Evolutionary conservation across 1,140 invertebrate species (phyloP), one percentile per base, ranked within the genome.

Genomic region (Cydia splendana): DNA sequence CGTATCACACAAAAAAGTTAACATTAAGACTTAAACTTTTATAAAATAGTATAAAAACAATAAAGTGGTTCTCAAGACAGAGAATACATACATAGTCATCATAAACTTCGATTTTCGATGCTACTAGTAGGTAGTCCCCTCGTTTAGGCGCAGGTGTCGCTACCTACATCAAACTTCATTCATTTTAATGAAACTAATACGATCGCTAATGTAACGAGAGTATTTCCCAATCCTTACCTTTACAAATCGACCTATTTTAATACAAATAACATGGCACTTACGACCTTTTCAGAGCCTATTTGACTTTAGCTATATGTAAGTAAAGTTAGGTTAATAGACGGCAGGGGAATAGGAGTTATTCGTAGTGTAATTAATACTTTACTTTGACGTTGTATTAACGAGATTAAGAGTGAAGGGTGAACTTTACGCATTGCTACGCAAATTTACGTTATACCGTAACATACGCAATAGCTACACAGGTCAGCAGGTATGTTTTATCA

Each of bases 111-210:
- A 6, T 34, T 34, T 34, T 10, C 38, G 38, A 10, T 42, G 7
- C 7, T 42, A 7, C 15, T 51, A 15, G 2, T 15, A 51, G 48
- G 0, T n/a, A n/a, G n/a, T 2, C 15, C 15, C 6, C 53, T 57
- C 53, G n/a, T n/a, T 1, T 18, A 53, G 15, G 6, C 53, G n/a
- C n/a, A 57, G 53, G 53, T 57, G 53, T 9, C 6, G 4, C 53
- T 15, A 18, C n/a, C 53, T 15, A 18, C n/a, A 2, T 18, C 53
- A 57, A 57, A 57, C 53, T 57, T 18, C 53, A 57, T 57, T 57
- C 53, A 57, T 57, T 57, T 57, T 57, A 57, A 57, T 57, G 15
- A 18, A 53, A 57, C 53, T 57, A n/a, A n/a, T n/a, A 57, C 53
- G 15, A 51, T 51, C 53, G 15, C 53, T 57, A 57, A 57, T 18